Evolutionary conservation across 2,113 vertebrate genomes (phyloP).

Genomic region (Platysternon megacephalum): DNA sequence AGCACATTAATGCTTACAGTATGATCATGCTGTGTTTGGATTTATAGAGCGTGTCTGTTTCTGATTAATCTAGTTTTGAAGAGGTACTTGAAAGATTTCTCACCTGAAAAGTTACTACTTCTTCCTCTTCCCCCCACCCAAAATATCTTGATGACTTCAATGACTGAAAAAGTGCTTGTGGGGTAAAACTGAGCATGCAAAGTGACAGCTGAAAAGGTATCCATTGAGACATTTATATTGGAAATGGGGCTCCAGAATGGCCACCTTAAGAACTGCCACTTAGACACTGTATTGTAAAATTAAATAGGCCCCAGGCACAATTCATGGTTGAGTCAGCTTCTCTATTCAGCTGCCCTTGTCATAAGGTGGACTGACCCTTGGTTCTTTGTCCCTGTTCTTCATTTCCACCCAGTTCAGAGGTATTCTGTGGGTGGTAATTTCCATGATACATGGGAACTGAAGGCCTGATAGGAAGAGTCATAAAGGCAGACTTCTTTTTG

Average conservation of each 20-base stretch:
- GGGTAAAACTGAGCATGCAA: not conserved
- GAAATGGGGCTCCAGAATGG: not conserved
- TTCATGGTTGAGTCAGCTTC: not conserved
- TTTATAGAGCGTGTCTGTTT: not conserved
- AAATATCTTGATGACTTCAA: not conserved
- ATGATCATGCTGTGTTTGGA: not conserved
- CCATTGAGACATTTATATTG: not conserved
- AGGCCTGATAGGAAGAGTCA: not conserved
- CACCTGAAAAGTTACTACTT: not conserved
- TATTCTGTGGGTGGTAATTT: not conserved
- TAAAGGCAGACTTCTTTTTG: not conserved
- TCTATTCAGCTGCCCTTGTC: not conserved
- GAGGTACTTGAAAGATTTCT: not conserved
- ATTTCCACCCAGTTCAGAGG: not conserved
- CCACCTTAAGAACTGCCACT: not conserved
- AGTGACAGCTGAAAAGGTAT: not conserved
- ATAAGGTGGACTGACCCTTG: not conserved
- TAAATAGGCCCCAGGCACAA: accelerated
- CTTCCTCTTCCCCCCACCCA: not conserved
- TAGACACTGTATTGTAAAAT: not conserved
- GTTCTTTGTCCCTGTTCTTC: not conserved
- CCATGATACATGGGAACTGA: not conserved
- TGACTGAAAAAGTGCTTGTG: not conserved
- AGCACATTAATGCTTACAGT: not conserved
- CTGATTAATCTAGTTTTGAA: not conserved